A percentile compares a stretch with the other conserved stretches of the same genome.
Conservation (phyloP, 2,888 invertebrate genomes). For the Papilio gigon region DNA sequence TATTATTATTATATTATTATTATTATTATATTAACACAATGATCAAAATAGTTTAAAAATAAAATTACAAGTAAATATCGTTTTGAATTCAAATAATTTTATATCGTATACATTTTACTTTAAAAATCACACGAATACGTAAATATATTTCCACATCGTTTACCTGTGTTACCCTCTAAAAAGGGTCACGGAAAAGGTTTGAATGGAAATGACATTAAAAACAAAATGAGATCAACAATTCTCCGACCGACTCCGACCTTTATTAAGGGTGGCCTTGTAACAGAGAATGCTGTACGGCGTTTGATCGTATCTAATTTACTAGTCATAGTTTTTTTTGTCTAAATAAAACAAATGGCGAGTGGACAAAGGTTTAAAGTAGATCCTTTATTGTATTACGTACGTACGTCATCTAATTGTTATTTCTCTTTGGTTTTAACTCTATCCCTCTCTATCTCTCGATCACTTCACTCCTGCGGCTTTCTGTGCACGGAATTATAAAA, state of each 20-base stretch:
- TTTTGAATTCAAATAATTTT: not conserved
- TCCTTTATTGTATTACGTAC: not conserved
- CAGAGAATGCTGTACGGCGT: not conserved
- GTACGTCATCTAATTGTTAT: not conserved
- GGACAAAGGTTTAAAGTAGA: constrained; percentile 7
- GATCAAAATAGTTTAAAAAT: too few relatives aligned
- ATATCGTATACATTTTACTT: not conserved
- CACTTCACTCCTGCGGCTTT: too few relatives aligned
- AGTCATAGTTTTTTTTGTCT: constrained; percentile 1
- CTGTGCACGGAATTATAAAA: too few relatives aligned
- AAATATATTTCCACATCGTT: not conserved
- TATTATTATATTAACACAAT: too few relatives aligned
- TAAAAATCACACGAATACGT: not conserved
- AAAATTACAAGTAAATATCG: not conserved
- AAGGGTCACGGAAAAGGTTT: constrained; percentile 5
- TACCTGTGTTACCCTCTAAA: constrained; percentile 1
- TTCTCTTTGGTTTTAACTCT: not conserved
- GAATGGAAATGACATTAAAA: constrained; percentile 16
- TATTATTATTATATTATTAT: too few relatives aligned
- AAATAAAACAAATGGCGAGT: not conserved
- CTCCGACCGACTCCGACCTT: not conserved
- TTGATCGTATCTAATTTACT: not conserved
- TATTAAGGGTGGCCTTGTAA: constrained; percentile 14
- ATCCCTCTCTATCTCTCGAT: not conserved
- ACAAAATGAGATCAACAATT: constrained; percentile 18